Percentiles rank a stretch among this genome's conserved stretches.
Evolutionary conservation across 2,113 vertebrate genomes (phyloP).

Genomic region (Prolemur simus): DNA sequence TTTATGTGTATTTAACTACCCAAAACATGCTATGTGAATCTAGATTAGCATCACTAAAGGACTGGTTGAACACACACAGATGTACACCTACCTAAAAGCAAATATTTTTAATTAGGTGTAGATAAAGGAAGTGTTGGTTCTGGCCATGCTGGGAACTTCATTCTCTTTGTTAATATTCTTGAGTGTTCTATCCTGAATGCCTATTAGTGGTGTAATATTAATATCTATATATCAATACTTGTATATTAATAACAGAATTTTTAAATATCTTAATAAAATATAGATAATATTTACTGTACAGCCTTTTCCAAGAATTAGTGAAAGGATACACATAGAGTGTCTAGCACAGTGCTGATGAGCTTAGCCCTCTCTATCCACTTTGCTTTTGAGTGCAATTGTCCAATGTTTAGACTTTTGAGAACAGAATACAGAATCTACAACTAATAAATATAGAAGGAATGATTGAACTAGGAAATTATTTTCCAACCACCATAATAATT

Average conservation of each 20-base stretch:
- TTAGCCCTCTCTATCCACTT: background rate
- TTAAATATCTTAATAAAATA: conserved; percentile 9
- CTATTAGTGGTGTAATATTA: background rate
- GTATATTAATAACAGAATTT: background rate
- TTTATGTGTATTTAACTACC: background rate
- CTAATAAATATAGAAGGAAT: background rate
- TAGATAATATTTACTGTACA: background rate
- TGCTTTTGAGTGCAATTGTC: background rate
- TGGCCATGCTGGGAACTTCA: background rate
- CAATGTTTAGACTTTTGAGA: background rate
- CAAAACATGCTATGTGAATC: background rate
- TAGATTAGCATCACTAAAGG: background rate
- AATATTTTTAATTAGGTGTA: background rate
- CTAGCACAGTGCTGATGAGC: background rate
- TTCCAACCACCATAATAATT: background rate
- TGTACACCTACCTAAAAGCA: background rate
- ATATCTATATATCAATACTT: background rate
- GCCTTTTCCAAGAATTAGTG: background rate
- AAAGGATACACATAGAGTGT: background rate
- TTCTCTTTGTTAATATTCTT: background rate
- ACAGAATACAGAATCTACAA: background rate
- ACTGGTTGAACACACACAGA: background rate
- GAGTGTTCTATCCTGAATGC: background rate
- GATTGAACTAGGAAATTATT: conserved; percentile 12
- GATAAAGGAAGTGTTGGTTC: background rate